Conservation (phyloP, 2,113 vertebrate genomes). For the Triplophysa rosa region DNA sequence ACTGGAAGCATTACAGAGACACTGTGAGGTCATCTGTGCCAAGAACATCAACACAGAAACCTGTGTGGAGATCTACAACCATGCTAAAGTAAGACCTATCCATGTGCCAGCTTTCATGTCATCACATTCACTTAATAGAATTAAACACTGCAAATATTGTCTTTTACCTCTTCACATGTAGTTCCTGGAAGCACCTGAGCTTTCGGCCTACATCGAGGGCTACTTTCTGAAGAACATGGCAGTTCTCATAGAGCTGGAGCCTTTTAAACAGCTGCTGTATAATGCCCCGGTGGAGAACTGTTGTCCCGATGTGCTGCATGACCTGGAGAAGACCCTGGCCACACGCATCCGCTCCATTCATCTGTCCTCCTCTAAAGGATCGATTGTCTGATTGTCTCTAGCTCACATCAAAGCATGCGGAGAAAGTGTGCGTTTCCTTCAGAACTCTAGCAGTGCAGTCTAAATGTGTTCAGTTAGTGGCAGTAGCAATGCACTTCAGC, state of each 20-base stretch:
- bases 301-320: conserved; percentile 84
- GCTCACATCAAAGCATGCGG: conserved; percentile 20
- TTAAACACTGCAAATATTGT: background rate
- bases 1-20: conserved; percentile 93
- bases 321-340: conserved; percentile 93
- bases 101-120: background rate
- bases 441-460: conserved; percentile 8
- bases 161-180: conserved; percentile 54
- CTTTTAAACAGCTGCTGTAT: conserved; percentile 95
- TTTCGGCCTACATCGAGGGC: conserved; percentile 91
- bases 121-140: background rate
- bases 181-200: conserved; percentile 91
- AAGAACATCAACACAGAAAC: conserved; percentile 97
- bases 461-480: conserved; percentile 32
- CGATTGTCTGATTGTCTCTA: conserved; percentile 80
- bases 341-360: conserved; percentile 95
- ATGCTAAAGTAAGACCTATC: conserved; percentile 84
- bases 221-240: conserved; percentile 99
- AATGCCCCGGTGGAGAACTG: conserved; percentile 84
- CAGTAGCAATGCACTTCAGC: conserved; percentile 35
- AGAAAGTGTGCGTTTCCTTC: conserved; percentile 5
- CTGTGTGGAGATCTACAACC: conserved; percentile 97
- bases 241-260: conserved; percentile 93
- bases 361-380: conserved; percentile 97
- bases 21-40: conserved; percentile 97